Base-by-base conservation (phyloP, 2,797 vertebrate species). In the Oreochromis grahami region DNA sequence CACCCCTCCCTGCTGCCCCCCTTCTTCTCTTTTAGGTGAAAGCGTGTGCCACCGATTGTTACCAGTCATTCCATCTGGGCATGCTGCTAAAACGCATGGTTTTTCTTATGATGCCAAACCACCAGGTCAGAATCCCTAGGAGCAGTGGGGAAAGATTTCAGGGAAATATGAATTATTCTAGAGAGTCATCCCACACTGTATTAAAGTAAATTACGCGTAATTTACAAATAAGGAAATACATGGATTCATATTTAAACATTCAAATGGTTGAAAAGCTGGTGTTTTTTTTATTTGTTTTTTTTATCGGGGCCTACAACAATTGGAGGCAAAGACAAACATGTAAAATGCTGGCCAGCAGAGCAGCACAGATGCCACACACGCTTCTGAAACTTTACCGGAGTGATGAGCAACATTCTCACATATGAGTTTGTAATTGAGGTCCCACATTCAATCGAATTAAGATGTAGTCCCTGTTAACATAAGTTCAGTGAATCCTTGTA, bases 41-140 rank as follows among this genome's bases (percentile, higher is more conserved):
- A 90, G 94, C 91, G 9, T 97, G 97, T 92, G 92, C 95, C 53
- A 83, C 86, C 38, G 96, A 96, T 36, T 95, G 96, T 90, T 94
- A 96, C 81, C 97, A 97, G 90, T 84, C 93, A 15, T 86, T 87
- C 92, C 96, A 96, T 87, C 88, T 99, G 85, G 96, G 96, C 24
- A 78, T 97, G 76, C 95, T 99, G 29, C 92, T 99, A 60, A 96
- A 94, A 86, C 97, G 98, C 24, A 95, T 99, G 94, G 93, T 98
- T 78, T 98, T 98, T 88, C 94, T 99, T 78, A 97, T 98, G 98
- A 97, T 97, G 2, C 95, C 97, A 7, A 91, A 94, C 77, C 97
- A 99, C 60, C 98, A 99, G 98, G 98, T 96, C 76, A 90, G 91
- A 86, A 63, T 48, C 11, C 7, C 4, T 2, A 24, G 21, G 12